Base-by-base conservation (phyloP, 2,888 invertebrate genomes). In the Phortica magna region DNA sequence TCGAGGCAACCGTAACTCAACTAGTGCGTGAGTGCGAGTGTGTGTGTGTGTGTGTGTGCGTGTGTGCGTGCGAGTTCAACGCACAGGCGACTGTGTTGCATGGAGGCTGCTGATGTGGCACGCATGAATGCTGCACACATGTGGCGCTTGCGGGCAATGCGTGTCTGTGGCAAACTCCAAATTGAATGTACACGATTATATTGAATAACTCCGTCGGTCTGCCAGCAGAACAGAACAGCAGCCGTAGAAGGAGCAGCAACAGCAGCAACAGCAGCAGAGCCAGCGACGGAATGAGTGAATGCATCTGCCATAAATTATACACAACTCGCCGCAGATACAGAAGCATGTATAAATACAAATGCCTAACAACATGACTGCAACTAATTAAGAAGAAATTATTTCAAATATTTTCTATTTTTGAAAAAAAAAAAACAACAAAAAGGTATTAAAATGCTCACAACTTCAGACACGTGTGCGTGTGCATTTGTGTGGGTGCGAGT, bases 321-420 rank as follows among this genome's bases (percentile, higher is more conserved):
- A 78, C 78, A 81, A 85, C 81, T n/a, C 85, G 84, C 48, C 7
- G 22, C 31, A 61, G 22, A 22, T 61, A 61, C 61, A 61, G 7
- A 61, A 7, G 14, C 6, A 61, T 22, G 19, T 19, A 22, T 9
- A 22, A 61, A 61, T 12, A 61, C 31, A 22, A 61, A 19, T 22
- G 22, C n/a, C 17, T 17, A 61, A 19, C 9, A 17, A 42, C 19
- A 67, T 43, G 84, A 87, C 83, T 83, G 85, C 82, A 81, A 81
- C 85, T 87, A 85, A 87, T 85, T 85, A 85, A 85, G 81, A 80
- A 82, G 87, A 84, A 87, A 83, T 80, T 78, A 70, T 74, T 75
- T 75, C 59, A 74, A 70, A 79, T 31, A 42, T 59, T 67, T 42
- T 67, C 68, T 68, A 59, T 71, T 75, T 70, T 75, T 41, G 64